These are phyloP conservation scores for Epizoanthus fatuus DNA, from an alignment of 92 coral and sea anemone species.

Conservation along the genomic window DNA sequence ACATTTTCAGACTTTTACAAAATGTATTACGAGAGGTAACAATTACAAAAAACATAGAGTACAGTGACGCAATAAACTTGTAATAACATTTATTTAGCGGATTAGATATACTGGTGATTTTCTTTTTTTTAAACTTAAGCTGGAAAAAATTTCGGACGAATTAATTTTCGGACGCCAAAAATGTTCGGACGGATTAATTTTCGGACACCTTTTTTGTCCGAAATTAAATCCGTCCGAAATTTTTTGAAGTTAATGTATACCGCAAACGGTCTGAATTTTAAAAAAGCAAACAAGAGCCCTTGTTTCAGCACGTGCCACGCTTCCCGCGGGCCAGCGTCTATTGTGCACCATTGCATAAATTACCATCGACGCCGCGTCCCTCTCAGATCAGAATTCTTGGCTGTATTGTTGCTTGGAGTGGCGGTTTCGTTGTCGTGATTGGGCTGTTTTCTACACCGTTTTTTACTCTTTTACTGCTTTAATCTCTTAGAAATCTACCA, in stretches of 20 bases:
- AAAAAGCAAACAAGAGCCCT: too few relatives aligned
- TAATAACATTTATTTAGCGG: background rate
- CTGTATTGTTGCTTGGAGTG: constrained; percentile 9
- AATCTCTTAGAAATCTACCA: constrained; percentile 13
- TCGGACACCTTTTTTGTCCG: too few relatives aligned
- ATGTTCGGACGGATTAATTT: background rate
- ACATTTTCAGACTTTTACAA: background rate
- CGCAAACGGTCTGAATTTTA: too few relatives aligned
- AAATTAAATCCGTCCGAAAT: too few relatives aligned
- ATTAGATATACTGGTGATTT: constrained; percentile 1
- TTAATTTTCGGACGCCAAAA: constrained; percentile 7
- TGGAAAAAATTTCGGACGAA: constrained; percentile 6
- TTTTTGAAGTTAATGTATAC: too few relatives aligned
- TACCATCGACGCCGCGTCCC: constrained; percentile 5
- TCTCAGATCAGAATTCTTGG: background rate
- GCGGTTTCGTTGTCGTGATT: background rate
- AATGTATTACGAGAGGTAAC: constrained; percentile 22
- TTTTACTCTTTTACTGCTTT: background rate
- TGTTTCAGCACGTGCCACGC: constrained; percentile 3
- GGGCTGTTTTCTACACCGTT: background rate
- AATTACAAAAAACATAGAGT: constrained; percentile 7
- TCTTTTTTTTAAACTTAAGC: background rate
- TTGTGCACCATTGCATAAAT: constrained; percentile 34
- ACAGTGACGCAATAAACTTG: background rate
- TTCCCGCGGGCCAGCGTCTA: constrained; percentile 18